These are phyloP conservation scores for Leptestheria dahalacensis DNA, from an alignment of 1,140 invertebrate genomes.

Conservation along the genomic window DNA sequence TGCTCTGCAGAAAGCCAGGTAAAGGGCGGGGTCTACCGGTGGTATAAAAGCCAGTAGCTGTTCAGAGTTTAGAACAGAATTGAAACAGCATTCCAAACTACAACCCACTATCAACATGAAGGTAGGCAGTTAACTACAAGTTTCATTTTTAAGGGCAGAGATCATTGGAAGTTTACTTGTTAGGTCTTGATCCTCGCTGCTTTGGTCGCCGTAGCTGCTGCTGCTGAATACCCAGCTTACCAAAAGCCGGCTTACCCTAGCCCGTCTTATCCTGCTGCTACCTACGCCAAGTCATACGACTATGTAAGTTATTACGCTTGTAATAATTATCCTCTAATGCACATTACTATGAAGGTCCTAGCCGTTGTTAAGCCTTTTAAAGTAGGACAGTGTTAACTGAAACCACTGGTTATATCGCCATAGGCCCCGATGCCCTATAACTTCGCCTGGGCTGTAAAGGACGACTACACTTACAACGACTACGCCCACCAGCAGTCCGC, in stretches of 20 bases:
- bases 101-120: background rate
- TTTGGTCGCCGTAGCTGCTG: background rate
- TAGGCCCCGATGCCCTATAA: no score
- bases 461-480: conserved; percentile 47
- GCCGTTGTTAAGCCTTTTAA: conserved; percentile 55
- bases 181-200: background rate
- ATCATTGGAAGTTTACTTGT: no score
- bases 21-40: no score
- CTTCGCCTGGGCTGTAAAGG: no score
- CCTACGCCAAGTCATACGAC: background rate
- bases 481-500: conserved; percentile 52
- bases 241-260: background rate
- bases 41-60: no score
- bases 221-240: background rate
- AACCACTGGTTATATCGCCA: no score
- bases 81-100: no score
- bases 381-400: no score
- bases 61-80: no score
- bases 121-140: no score
- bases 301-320: background rate
- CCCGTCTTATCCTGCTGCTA: background rate
- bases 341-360: conserved; percentile 24
- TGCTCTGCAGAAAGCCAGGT: no score
- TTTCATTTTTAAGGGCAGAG: no score
- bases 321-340: background rate